Evolutionary conservation across 2,797 vertebrate genomes (phyloP).

Genomic region (Pempheris klunzingeri): DNA sequence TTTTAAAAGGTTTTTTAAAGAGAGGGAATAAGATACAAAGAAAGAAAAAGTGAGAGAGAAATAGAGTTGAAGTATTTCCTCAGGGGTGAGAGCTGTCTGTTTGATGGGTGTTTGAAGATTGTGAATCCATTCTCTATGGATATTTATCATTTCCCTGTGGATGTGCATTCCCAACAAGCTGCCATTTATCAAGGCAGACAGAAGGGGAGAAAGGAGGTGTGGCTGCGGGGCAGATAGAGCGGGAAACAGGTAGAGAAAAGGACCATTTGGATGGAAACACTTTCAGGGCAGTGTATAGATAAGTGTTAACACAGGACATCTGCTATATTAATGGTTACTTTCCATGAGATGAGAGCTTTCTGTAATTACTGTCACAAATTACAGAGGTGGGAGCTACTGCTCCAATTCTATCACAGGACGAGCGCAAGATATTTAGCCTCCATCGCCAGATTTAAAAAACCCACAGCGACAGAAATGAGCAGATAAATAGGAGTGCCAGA

Average conservation of each 20-base stretch:
- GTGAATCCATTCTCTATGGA: constrained; percentile 70
- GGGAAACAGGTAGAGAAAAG: constrained; percentile 26
- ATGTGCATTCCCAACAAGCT: constrained; percentile 64
- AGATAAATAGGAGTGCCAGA: too few species aligned
- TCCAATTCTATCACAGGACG: constrained; percentile 35
- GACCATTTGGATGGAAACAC: constrained; percentile 39
- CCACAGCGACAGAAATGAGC: too few species aligned
- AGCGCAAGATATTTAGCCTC: too few species aligned
- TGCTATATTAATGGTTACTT: constrained; percentile 59
- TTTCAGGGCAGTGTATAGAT: constrained; percentile 36
- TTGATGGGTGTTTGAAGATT: constrained; percentile 71
- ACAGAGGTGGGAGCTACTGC: constrained; percentile 35
- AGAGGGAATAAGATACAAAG: constrained; percentile 42
- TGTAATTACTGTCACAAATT: constrained; percentile 59
- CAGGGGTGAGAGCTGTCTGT: constrained; percentile 63
- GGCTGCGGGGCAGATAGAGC: constrained; percentile 36
- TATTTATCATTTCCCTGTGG: constrained; percentile 72
- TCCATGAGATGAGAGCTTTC: constrained; percentile 58
- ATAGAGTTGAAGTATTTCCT: constrained; percentile 66
- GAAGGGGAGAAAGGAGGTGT: constrained; percentile 48
- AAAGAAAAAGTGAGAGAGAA: constrained; percentile 54
- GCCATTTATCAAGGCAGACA: constrained; percentile 71
- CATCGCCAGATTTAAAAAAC: too few species aligned
- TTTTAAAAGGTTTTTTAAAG: constrained; percentile 54
- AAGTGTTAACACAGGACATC: constrained; percentile 57